Evolutionary conservation across 2,797 vertebrate genomes (phyloP).

Genomic region (Carcharodon carcharias): DNA sequence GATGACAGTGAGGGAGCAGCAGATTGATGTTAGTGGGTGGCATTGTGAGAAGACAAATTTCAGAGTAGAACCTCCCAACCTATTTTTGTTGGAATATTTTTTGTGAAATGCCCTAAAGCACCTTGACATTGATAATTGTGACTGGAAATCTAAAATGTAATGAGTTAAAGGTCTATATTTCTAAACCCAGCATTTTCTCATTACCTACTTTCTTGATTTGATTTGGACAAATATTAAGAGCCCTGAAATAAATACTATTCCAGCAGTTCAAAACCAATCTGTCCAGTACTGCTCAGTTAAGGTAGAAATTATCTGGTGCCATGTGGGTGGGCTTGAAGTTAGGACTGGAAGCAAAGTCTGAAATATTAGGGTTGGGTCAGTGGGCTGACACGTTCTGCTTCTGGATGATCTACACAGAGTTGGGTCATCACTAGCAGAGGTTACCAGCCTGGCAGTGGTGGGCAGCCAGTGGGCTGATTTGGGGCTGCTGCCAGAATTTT

Average conservation of each 20-base stretch:
- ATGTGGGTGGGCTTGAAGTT: no score
- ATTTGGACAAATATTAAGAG: neutral
- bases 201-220: neutral
- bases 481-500: no score
- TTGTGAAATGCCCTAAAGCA: constrained; percentile 29
- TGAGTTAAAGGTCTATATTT: neutral
- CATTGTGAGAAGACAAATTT: neutral
- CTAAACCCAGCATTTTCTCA: neutral
- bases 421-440: no score
- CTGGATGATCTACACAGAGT: no score
- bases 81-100: constrained; percentile 2
- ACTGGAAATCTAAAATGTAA: neutral
- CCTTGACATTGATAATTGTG: constrained; percentile 12
- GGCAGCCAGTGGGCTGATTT: no score
- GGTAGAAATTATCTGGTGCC: no score
- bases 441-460: no score
- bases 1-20: neutral
- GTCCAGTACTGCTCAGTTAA: neutral
- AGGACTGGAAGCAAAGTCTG: no score
- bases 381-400: no score
- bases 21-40: neutral
- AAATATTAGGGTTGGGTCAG: no score
- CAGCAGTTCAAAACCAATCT: neutral
- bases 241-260: neutral
- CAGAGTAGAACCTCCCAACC: neutral